Conservation (phyloP, 2,888 invertebrate species). For the Leptopterna dolabrata region DNA sequence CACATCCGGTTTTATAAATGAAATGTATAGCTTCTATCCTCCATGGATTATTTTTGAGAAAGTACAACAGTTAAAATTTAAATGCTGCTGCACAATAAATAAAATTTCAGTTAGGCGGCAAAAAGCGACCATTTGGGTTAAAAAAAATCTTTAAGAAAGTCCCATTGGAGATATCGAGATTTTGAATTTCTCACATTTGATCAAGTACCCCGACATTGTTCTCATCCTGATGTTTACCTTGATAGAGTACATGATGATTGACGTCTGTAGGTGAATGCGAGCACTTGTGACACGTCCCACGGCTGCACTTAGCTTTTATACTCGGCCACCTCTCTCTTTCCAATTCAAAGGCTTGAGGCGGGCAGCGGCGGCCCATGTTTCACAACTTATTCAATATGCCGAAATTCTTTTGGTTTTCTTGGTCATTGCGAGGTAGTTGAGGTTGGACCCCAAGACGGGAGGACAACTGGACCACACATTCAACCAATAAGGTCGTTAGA, state of each 20-base stretch:
- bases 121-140: no score
- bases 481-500: background rate
- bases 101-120: no score
- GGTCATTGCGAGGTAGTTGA: slow-evolving; percentile 13
- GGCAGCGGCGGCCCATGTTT: slow-evolving; percentile 31
- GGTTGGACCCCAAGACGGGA: background rate
- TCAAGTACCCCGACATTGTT: no score
- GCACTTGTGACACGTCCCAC: slow-evolving; percentile 34
- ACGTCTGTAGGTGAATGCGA: slow-evolving; percentile 19
- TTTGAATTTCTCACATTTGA: no score
- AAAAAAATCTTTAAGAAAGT: no score
- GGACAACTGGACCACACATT: background rate
- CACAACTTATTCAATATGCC: slow-evolving; percentile 55
- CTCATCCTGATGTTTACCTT: slow-evolving; percentile 20
- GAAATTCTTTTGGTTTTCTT: slow-evolving; percentile 56
- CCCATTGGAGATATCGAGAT: no score
- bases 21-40: no score
- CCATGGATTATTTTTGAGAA: no score
- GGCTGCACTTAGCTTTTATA: slow-evolving; percentile 53
- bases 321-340: slow-evolving; percentile 48
- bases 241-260: slow-evolving; percentile 43
- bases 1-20: no score
- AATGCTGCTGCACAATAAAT: no score
- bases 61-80: no score
- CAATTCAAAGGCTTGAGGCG: slow-evolving; percentile 10